Percentiles rank a stretch among this genome's conserved stretches.
These are phyloP conservation scores for Temnothorax unifasciatus DNA, from an alignment of 2,888 invertebrate species.

Conservation along the genomic window DNA sequence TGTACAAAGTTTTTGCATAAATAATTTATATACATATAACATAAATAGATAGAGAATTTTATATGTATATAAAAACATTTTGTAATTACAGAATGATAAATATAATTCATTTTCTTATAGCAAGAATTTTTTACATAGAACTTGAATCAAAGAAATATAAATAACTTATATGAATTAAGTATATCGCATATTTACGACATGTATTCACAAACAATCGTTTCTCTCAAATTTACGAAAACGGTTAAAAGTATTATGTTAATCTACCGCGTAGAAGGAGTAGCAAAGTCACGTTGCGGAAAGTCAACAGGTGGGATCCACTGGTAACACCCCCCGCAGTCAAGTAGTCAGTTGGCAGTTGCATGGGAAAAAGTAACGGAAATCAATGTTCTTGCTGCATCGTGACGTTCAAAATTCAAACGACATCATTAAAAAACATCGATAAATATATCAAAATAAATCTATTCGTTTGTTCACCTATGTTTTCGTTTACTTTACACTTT, in stretches of 20 bases:
- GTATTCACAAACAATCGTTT: not conserved
- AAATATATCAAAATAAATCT: slow-evolving; percentile 13
- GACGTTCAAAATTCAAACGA: slow-evolving; percentile 58
- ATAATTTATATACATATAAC: not conserved
- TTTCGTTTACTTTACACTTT: not conserved
- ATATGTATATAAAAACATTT: not conserved
- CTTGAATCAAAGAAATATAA: not conserved
- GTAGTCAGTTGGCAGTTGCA: slow-evolving; percentile 84
- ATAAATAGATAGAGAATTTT: not conserved
- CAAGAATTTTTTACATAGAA: not conserved
- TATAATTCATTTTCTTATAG: not conserved
- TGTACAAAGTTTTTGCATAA: not conserved
- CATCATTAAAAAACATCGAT: slow-evolving; percentile 14
- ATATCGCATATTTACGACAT: not conserved
- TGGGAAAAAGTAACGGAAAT: slow-evolving; percentile 86
- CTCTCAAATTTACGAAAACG: slow-evolving; percentile 51
- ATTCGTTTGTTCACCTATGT: not conserved
- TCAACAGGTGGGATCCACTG: slow-evolving; percentile 85
- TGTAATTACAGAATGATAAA: not conserved
- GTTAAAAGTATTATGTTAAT: slow-evolving; percentile 67
- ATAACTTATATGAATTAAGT: not conserved
- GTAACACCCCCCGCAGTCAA: slow-evolving; percentile 83
- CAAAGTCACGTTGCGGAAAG: slow-evolving; percentile 83
- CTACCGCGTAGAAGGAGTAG: slow-evolving; percentile 72
- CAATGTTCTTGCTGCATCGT: slow-evolving; percentile 71